Percentiles rank a stretch among this genome's conserved stretches.
Conservation (phyloP, 2,797 vertebrate species). For the Furcifer pardalis region DNA sequence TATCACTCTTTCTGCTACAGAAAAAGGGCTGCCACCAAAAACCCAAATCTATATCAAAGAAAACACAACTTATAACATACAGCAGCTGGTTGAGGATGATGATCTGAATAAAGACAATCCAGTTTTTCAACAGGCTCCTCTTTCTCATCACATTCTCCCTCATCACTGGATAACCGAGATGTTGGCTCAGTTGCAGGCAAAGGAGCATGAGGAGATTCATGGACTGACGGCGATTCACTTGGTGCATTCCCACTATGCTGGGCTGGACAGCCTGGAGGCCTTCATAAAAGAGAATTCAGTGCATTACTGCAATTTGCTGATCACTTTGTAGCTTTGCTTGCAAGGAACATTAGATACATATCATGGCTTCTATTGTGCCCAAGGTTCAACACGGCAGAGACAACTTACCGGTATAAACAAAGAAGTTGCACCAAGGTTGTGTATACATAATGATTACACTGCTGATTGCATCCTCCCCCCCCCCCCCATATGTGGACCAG, state of each 20-base stretch:
- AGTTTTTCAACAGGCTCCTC: constrained; percentile 95
- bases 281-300: constrained; percentile 61
- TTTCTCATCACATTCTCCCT: constrained; percentile 96
- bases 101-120: constrained; percentile 99
- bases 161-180: constrained; percentile 93
- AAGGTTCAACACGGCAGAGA: not conserved
- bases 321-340: not conserved
- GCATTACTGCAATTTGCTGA: not conserved
- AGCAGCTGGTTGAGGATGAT: constrained; percentile 96
- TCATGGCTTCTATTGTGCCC: not conserved
- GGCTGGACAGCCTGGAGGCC: constrained; percentile 87
- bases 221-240: constrained; percentile 84
- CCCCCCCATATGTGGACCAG: too few relatives aligned
- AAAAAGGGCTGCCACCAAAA: constrained; percentile 1
- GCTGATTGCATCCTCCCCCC: too few relatives aligned
- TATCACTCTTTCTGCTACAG: not conserved
- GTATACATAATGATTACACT: not conserved
- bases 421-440: not conserved
- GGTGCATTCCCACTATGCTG: constrained; percentile 85
- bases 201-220: constrained; percentile 86
- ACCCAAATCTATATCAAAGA: not conserved
- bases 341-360: not conserved
- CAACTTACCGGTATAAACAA: not conserved
- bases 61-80: constrained; percentile 79
- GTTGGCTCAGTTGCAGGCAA: constrained; percentile 84